Evolutionary conservation across 2,113 vertebrate genomes (phyloP), one percentile per base, ranked within the genome.

Genomic region (Phycodurus eques): DNA sequence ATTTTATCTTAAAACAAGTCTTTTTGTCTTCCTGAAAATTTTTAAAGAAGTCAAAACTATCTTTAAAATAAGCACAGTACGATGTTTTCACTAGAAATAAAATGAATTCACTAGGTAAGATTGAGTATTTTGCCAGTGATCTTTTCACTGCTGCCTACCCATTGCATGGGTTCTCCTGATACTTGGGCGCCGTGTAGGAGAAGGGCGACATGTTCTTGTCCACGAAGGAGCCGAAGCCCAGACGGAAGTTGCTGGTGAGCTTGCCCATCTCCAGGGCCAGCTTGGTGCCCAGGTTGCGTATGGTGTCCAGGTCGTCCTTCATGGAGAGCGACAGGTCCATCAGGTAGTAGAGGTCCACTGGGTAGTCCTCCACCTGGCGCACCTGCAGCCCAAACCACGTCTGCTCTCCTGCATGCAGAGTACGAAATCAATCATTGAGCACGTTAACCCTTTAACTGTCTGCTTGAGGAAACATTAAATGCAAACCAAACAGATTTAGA

Each of bases 301-400:
- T 98, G 8, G 92, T 98, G 73, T 96, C 94, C 76, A 99, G 85
- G 81, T 99, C 97, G 0, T 99, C 96, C 0, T 99, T 98, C 98
- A 99, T 99, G 87, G 98, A 99, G 19, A 99, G 92, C 5, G 98
- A 99, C 27, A 99, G 95, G 78, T 99, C 98, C 98, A 99, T 99
- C 88, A 99, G 89, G 92, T 99, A 99, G 90, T 99, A 99, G 9
- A 99, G 90, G 72, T 99, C 98, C 88, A 99, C 96, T 0, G 98
- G 98, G 68, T 99, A 99, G 76, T 99, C 98, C 79, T 99, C 96
- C 82, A 99, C 96, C 79, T 98, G 97, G 20, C 96, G 94, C 59
- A 98, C 96, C 76, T 98, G 94, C n/a, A 99, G 91, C n/a, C 81
- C 91, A 81, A 99, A 97, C 12, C 90, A 92, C 0, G 93, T 92